Conservation (phyloP, 2,797 vertebrate genomes). For the Chelon auratus region DNA sequence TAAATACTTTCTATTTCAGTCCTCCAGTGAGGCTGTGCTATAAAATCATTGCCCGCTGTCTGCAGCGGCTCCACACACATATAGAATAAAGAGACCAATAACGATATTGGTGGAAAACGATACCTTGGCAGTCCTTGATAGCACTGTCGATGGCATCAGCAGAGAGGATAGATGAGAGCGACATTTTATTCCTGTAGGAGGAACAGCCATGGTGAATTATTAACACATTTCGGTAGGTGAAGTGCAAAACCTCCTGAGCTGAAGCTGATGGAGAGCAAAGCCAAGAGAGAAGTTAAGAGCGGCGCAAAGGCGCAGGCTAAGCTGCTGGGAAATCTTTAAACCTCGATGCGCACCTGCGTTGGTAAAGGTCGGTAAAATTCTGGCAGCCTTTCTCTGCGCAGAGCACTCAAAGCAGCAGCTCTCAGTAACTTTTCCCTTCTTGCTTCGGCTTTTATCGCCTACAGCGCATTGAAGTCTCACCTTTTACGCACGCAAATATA, state of each 20-base stretch:
- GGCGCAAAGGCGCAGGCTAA: too few species aligned
- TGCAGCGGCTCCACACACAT: conserved; percentile 7
- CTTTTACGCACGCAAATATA: conserved; percentile 20
- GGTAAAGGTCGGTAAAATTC: neutral
- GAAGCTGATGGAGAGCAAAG: conserved; percentile 13
- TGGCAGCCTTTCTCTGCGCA: too few species aligned
- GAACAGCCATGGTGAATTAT: conserved; percentile 75
- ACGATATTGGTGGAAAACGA: conserved; percentile 73
- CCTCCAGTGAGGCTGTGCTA: neutral
- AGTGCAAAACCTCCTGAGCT: conserved; percentile 6
- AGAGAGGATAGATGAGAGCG: conserved; percentile 91
- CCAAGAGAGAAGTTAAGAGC: too few species aligned
- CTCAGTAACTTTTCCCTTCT: neutral
- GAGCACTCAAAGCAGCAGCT: neutral
- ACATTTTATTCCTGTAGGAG: conserved; percentile 90
- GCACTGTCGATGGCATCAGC: conserved; percentile 93
- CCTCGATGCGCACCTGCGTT: neutral
- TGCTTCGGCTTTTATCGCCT: neutral
- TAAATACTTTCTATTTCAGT: neutral
- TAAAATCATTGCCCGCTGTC: neutral
- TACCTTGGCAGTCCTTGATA: conserved; percentile 98
- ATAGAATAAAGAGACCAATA: conserved; percentile 52
- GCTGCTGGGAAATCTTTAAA: too few species aligned
- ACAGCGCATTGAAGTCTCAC: neutral
- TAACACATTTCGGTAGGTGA: conserved; percentile 57